Evolutionary conservation across 1,140 invertebrate genomes (phyloP).

Genomic region (Phymorhynchus buccinoides): DNA sequence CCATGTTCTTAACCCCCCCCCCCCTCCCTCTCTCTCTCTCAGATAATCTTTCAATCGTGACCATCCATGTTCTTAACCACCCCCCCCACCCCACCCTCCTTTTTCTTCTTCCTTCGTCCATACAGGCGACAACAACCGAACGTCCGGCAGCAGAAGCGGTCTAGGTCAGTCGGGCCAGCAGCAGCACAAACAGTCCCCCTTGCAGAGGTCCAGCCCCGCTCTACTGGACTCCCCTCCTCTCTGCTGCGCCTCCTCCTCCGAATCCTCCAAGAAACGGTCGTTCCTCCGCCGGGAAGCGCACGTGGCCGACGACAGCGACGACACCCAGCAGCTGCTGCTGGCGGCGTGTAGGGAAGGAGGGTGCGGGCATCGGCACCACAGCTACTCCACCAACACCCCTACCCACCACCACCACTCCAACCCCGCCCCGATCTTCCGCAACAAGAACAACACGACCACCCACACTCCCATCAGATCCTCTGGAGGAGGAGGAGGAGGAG

Average conservation of each 20-base stretch:
- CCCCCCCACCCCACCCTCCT: neutral
- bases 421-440: no score
- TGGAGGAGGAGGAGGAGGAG: neutral
- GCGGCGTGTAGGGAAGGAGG: conserved; percentile 38
- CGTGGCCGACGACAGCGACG: conserved; percentile 76
- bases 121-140: no score
- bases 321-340: conserved; percentile 81
- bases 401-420: conserved; percentile 24
- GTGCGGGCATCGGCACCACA: conserved; percentile 35
- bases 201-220: conserved; percentile 34
- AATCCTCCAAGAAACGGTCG: conserved; percentile 34
- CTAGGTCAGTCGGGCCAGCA: conserved; percentile 4
- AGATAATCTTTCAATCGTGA: neutral
- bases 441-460: conserved; percentile 33
- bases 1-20: neutral
- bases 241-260: conserved; percentile 31
- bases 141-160: neutral
- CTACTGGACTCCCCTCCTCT: conserved; percentile 24
- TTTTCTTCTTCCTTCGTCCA: no score
- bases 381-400: conserved; percentile 26
- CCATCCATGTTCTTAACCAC: neutral
- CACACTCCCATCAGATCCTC: no score
- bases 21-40: neutral
- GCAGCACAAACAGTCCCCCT: conserved; percentile 34
- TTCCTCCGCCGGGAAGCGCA: conserved; percentile 27